Evolutionary conservation across 2,797 vertebrate species (phyloP).

Genomic region (Hydrophis major): DNA sequence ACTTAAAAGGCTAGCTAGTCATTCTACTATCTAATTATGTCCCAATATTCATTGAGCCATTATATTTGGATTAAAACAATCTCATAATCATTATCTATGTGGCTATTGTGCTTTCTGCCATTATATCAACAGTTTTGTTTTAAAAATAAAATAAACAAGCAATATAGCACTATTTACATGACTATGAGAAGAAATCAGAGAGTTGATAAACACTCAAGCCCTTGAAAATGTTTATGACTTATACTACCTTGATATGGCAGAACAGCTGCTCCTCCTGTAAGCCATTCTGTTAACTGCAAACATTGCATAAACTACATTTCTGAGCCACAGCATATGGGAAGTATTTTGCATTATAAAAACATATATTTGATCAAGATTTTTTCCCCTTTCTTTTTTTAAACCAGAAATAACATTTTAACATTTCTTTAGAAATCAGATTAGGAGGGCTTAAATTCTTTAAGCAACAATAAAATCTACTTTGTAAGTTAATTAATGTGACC

Average conservation of each 20-base stretch:
- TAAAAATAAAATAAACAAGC: neutral
- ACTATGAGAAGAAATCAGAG: neutral
- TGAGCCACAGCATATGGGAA: neutral
- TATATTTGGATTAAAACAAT: neutral
- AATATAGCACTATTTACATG: neutral
- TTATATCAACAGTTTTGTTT: neutral
- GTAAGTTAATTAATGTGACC: neutral
- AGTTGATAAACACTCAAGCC: neutral
- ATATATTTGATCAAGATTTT: neutral
- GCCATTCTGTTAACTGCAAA: neutral
- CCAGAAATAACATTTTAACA: neutral
- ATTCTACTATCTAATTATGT: neutral
- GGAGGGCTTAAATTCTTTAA: neutral
- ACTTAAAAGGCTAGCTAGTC: neutral
- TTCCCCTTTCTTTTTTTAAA: neutral
- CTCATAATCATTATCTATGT: neutral
- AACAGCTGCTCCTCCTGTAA: neutral
- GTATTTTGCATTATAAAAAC: neutral
- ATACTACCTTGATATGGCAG: neutral
- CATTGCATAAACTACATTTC: neutral
- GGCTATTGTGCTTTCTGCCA: neutral
- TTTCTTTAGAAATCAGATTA: neutral
- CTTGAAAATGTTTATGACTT: neutral
- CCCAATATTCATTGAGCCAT: neutral
- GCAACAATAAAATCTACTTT: neutral